These are phyloP conservation scores for Gallinago paraguaiae DNA, from an alignment of 2,113 vertebrate genomes.

Conservation along the genomic window DNA sequence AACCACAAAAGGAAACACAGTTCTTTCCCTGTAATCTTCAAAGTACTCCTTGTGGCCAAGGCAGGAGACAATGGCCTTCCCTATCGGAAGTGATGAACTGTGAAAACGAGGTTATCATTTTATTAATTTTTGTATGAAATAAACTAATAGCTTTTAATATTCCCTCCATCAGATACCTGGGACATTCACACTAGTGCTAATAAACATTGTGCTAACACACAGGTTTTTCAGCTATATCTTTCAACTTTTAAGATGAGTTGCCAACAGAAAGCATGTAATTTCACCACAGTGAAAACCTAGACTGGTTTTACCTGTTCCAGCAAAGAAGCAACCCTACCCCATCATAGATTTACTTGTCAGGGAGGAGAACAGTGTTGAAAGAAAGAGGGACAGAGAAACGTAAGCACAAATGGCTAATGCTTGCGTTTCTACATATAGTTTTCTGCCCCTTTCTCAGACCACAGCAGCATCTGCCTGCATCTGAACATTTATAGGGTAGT, in stretches of 20 bases:
- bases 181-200: background rate
- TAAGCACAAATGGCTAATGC: background rate
- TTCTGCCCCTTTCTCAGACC: background rate
- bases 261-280: background rate
- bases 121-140: background rate
- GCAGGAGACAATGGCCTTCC: background rate
- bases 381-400: background rate
- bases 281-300: conserved; percentile 1
- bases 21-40: background rate
- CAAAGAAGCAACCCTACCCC: background rate
- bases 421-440: background rate
- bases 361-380: background rate
- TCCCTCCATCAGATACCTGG: background rate
- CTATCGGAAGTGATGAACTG: background rate
- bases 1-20: background rate
- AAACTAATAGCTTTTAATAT: background rate
- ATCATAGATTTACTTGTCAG: background rate
- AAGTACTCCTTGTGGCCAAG: background rate
- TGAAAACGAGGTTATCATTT: background rate
- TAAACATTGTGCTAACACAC: background rate
- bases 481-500: background rate
- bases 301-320: conserved; percentile 43
- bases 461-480: background rate
- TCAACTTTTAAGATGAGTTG: background rate
- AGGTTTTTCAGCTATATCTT: background rate